Percentiles rank a stretch among this genome's conserved stretches.
Evolutionary conservation across 2,797 vertebrate species (phyloP).

Genomic region (Anguilla obscura): DNA sequence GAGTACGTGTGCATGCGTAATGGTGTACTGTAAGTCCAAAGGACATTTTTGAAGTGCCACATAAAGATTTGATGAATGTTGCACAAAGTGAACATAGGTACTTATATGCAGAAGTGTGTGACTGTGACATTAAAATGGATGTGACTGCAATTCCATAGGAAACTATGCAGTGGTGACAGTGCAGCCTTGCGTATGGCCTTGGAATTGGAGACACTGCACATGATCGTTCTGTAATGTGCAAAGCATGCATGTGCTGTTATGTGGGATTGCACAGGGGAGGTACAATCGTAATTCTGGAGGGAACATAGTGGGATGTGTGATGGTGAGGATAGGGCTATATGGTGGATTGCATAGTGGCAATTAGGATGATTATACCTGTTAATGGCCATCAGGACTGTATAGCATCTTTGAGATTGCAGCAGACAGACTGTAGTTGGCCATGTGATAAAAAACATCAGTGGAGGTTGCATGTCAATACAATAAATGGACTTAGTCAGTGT

Average conservation of each 20-base stretch:
- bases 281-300: background rate
- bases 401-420: background rate
- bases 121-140: background rate
- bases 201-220: background rate
- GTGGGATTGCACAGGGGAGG: background rate
- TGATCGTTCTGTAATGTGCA: background rate
- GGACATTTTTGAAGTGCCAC: background rate
- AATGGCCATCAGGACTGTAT: background rate
- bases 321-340: background rate
- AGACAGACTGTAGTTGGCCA: background rate
- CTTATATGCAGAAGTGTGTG: background rate
- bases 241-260: background rate
- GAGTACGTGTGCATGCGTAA: background rate
- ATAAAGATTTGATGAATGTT: conserved; percentile 2
- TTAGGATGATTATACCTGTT: background rate
- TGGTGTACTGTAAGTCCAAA: background rate
- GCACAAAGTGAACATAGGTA: background rate
- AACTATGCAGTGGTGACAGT: background rate
- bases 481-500: too few relatives aligned
- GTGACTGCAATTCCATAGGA: background rate
- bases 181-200: background rate
- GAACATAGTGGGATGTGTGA: background rate
- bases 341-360: background rate
- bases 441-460: too few relatives aligned
- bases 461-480: background rate